A percentile compares a stretch with the other conserved stretches of the same genome.
Conservation (phyloP, 2,888 invertebrate species). For the Ethmia dodecea region DNA sequence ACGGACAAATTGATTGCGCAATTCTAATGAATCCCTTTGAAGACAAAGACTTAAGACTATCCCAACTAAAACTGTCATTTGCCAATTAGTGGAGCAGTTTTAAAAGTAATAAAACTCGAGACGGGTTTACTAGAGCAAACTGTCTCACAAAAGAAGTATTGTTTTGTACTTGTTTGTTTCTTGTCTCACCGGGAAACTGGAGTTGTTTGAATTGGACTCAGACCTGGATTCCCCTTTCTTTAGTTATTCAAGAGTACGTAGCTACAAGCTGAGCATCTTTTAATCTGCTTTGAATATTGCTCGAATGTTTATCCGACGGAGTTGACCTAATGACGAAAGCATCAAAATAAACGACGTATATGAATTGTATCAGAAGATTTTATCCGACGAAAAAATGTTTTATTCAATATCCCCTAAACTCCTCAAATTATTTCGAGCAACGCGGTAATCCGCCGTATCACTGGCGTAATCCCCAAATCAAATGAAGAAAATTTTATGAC, state of each 20-base stretch:
- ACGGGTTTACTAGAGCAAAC: slow-evolving; percentile 9
- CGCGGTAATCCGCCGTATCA: slow-evolving; percentile 20
- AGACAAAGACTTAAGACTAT: slow-evolving; percentile 2
- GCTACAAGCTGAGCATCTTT: too few relatives aligned
- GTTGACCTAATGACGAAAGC: too few relatives aligned
- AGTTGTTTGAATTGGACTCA: not conserved
- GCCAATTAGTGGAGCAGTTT: slow-evolving; percentile 14
- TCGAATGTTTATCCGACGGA: too few relatives aligned
- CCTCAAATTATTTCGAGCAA: slow-evolving; percentile 25
- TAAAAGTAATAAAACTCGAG: slow-evolving; percentile 13
- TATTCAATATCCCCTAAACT: slow-evolving; percentile 12
- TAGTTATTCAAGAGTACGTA: too few relatives aligned
- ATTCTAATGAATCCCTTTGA: slow-evolving; percentile 7
- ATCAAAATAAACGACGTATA: too few relatives aligned
- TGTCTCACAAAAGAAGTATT: slow-evolving; percentile 12
- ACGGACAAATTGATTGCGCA: slow-evolving; percentile 8
- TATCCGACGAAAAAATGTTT: slow-evolving; percentile 7
- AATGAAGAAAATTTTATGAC: slow-evolving; percentile 25
- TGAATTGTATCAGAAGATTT: too few relatives aligned
- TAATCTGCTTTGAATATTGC: too few relatives aligned
- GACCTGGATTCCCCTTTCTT: too few relatives aligned
- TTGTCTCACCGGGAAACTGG: too few relatives aligned
- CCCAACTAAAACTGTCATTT: slow-evolving; percentile 9
- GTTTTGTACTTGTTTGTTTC: slow-evolving; percentile 10
- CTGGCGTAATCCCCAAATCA: slow-evolving; percentile 37